Base-by-base conservation (phyloP, 2,113 vertebrate genomes). In the Lycaon pictus region DNA sequence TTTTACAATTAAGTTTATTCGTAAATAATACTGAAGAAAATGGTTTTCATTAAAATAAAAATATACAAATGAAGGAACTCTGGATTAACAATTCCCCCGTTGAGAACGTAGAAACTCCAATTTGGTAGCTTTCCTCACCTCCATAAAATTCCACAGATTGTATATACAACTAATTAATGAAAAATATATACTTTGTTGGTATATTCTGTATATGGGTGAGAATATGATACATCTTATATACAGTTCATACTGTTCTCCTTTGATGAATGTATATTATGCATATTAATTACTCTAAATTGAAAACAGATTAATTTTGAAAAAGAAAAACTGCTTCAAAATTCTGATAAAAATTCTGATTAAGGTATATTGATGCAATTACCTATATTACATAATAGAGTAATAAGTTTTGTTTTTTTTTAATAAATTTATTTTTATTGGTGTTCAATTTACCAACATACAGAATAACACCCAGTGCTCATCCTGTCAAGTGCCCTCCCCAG, bases 231-330 rank as follows among this genome's bases (percentile, higher is more conserved):
- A 29, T 88, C 87, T 95, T 63, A 60, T 87, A 15, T 19, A 25
- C 4, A 65, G 53, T 2, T 55, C 11, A 2, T 8, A 58, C n/a
- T 91, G 53, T 10, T 85, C 4, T 91, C 19, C 80, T 87, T 88
- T 62, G 32, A 72, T 95, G 23, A 90, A 72, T 27, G 23, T 69
- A 12, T 67, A 79, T 69, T 37, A 55, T 62, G 16, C 17, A 37
- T 20, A 84, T 69, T 56, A 19, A 43, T 88, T 56, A 74, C 55
- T 91, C 11, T 83, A 62, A 93, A 85, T n/a, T 51, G 13, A 71
- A 79, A 27, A 23, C 29, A 32, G 37, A 90, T 32, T 85, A 92
- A 88, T 15, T 87, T 95, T 51, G 85, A 53, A 95, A 82, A 69
- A 85, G 19, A 43, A 87, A 93, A 93, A 25, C 29, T 55, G 17